Conservation (phyloP, 2,888 invertebrate genomes). For the Ceramica pisi region DNA sequence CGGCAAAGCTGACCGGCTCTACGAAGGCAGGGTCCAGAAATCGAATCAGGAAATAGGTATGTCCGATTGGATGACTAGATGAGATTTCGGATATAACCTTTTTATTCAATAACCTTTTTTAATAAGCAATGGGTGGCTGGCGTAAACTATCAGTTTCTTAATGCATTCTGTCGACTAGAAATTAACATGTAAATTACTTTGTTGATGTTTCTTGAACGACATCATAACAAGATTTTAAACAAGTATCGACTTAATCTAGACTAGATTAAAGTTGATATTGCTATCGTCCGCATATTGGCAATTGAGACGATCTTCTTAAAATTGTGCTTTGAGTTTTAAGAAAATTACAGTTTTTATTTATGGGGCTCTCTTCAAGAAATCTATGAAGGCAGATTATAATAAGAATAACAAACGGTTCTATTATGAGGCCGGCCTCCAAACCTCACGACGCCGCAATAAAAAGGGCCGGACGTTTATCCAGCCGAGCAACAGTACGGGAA, state of each 20-base stretch:
- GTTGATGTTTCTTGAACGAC: background rate
- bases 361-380: background rate
- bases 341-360: too few relatives aligned
- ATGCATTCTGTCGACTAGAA: slow-evolving; percentile 13
- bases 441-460: slow-evolving; percentile 55
- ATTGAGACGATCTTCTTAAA: background rate
- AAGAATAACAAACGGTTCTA: slow-evolving; percentile 41
- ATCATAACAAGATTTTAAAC: background rate
- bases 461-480: slow-evolving; percentile 62
- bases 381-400: slow-evolving; percentile 18
- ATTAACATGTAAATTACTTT: slow-evolving; percentile 36
- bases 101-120: slow-evolving; percentile 30
- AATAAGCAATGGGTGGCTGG: slow-evolving; percentile 1
- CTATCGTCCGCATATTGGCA: background rate
- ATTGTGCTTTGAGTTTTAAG: background rate
- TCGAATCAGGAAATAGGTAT: slow-evolving; percentile 29
- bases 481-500: slow-evolving; percentile 59
- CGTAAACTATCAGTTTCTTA: background rate
- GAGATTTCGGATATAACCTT: slow-evolving; percentile 16
- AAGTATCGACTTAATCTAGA: background rate
- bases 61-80: background rate
- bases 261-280: slow-evolving; percentile 18
- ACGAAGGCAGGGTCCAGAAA: slow-evolving; percentile 10
- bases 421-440: slow-evolving; percentile 53
- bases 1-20: background rate